Conservation (phyloP, 1,140 invertebrate genomes). For the Scaptomyza graminum region DNA sequence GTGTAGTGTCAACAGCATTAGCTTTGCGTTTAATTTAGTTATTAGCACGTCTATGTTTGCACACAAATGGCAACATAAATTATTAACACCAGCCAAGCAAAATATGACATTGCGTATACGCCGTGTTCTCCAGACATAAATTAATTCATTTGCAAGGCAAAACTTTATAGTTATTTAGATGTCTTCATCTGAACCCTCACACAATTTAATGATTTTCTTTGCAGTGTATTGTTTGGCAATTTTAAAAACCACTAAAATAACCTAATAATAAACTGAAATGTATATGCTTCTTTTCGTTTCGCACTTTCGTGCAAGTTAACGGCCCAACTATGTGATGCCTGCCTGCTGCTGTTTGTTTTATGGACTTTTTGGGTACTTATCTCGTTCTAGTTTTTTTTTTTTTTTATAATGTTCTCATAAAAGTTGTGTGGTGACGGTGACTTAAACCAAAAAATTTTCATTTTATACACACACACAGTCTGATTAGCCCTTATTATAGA, state of each 20-base stretch:
- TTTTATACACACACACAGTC: slow-evolving; percentile 4
- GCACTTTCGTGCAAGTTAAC: slow-evolving; percentile 26
- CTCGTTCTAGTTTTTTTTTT: neutral
- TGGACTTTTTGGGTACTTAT: slow-evolving; percentile 7
- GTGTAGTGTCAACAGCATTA: slow-evolving; percentile 59
- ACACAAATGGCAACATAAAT: slow-evolving; percentile 63
- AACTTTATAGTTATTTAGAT: slow-evolving; percentile 21
- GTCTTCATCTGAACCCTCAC: neutral
- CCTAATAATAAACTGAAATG: slow-evolving; percentile 18
- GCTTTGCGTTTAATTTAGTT: slow-evolving; percentile 50
- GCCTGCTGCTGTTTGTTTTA: slow-evolving; percentile 23
- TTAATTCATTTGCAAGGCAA: slow-evolving; percentile 26
- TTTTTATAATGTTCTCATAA: slow-evolving; percentile 53
- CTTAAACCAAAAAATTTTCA: slow-evolving; percentile 41
- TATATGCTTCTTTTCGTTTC: slow-evolving; percentile 25
- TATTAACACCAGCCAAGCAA: slow-evolving; percentile 29
- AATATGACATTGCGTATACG: slow-evolving; percentile 24
- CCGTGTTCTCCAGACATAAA: slow-evolving; percentile 18
- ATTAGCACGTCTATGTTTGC: slow-evolving; percentile 51
- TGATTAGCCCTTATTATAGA: slow-evolving; percentile 60
- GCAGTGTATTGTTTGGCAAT: slow-evolving; percentile 33
- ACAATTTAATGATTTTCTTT: neutral
- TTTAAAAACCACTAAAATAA: slow-evolving; percentile 3
- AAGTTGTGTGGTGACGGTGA: slow-evolving; percentile 42
- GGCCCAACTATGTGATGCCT: slow-evolving; percentile 3